Base-by-base conservation (phyloP, 2,113 vertebrate genomes). In the Albula goreensis region DNA sequence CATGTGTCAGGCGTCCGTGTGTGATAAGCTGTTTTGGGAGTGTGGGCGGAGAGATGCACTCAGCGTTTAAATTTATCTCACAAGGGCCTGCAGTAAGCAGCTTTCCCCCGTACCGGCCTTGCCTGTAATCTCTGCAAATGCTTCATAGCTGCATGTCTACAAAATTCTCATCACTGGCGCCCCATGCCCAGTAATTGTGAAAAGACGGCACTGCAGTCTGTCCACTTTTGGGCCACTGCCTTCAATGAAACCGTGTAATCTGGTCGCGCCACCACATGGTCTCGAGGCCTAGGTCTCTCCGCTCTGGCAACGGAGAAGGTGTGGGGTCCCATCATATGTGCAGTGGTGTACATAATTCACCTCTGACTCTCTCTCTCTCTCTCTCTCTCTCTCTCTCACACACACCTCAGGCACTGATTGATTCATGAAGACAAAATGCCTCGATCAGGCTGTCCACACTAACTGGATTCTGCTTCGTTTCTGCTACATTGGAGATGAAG, bases 91-190 rank as follows among this genome's bases (percentile, higher is more conserved):
- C 77, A 63, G 78, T 90, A 88, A 89, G 90, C 81, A 86, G 88
- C 86, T 90, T 91, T 88, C 77, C 31, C 41, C 31, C n/a, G 31
- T 85, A 83, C 53, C 82, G 78, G 80, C 79, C 82, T 85, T 86
- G 83, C 78, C 81, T 84, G 78, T 90, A 90, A 90, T 90, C 87
- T 87, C 74, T 48, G 4, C 41, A 70, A 70, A 19, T 12, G 77
- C 77, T 49, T 48, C 12, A 2, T 31, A 11, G 22, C 70, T 25
- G 22, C 70, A 6, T 78, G 74, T 48, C 22, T 25, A 15, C 74
- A 10, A 2, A 78, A 3, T 8, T 48, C n/a, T 83, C 60, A 3
- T 22, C 60, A 22, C 17, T 7, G 60, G 25, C 31, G 15, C 17
- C 25, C 22, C 10, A 49, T 48, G 53, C 56, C 25, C 81, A 17